Conservation (phyloP, 2,888 invertebrate genomes). For the Nineta flava region DNA sequence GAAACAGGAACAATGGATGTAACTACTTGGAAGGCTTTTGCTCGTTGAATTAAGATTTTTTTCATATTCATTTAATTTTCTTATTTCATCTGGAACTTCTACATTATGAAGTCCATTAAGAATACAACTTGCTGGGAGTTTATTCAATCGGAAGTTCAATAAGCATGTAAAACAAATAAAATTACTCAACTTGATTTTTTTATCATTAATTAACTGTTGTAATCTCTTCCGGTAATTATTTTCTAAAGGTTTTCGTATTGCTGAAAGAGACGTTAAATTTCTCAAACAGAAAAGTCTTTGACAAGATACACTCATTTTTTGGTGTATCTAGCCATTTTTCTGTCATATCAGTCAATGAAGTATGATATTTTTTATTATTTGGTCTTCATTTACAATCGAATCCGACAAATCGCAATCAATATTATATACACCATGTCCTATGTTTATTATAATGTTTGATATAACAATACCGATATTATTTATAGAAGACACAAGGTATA, state of each 20-base stretch:
- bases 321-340: not conserved
- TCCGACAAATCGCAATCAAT: too few relatives aligned
- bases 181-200: too few relatives aligned
- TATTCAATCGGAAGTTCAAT: slow-evolving; percentile 12
- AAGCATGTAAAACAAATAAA: too few relatives aligned
- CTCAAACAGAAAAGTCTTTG: not conserved
- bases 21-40: slow-evolving; percentile 22
- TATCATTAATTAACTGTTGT: too few relatives aligned
- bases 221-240: not conserved
- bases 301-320: not conserved
- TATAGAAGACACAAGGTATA: too few relatives aligned
- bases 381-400: too few relatives aligned
- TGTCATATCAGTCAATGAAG: too few relatives aligned
- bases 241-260: not conserved
- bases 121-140: slow-evolving; percentile 15
- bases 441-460: too few relatives aligned
- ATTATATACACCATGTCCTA: too few relatives aligned
- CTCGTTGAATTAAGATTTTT: slow-evolving; percentile 17
- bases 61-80: too few relatives aligned
- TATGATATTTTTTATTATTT: too few relatives aligned
- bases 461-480: too few relatives aligned
- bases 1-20: slow-evolving; percentile 17
- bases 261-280: not conserved
- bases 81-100: slow-evolving; percentile 12
- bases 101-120: slow-evolving; percentile 14